Conservation (phyloP, 2,113 vertebrate species). For the Paedocypris sp. region DNA sequence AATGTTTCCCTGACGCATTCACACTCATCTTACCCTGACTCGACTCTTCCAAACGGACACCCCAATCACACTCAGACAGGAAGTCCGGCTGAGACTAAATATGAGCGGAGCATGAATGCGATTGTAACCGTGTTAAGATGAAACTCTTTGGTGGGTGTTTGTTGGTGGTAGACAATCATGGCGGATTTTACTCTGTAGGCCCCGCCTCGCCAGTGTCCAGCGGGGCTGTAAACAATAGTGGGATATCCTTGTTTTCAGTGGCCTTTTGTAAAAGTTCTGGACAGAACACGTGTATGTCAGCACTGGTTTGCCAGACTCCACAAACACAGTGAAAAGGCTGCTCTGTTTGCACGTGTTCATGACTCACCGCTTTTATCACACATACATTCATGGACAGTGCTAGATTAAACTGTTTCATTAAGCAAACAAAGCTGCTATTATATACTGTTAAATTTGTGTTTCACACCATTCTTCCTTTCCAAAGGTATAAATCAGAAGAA, state of each 20-base stretch:
- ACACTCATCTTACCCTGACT: constrained; percentile 21
- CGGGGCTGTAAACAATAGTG: constrained; percentile 58
- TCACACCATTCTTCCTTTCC: too few species aligned
- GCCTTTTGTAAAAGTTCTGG: constrained; percentile 26
- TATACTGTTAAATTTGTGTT: too few species aligned
- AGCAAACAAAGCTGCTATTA: too few species aligned
- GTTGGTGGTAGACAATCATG: constrained; percentile 13
- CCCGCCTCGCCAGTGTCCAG: constrained; percentile 53
- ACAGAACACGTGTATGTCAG: constrained; percentile 25
- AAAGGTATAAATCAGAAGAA: too few species aligned
- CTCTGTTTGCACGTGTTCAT: constrained; percentile 33
- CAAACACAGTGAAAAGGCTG: constrained; percentile 16
- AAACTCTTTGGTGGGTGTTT: constrained; percentile 9
- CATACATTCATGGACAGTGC: too few species aligned
- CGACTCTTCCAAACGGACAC: constrained; percentile 9
- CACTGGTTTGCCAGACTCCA: neutral
- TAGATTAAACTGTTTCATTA: too few species aligned
- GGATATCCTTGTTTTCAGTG: constrained; percentile 65
- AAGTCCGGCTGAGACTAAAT: neutral
- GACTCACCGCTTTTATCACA: constrained; percentile 14
- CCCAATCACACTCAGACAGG: constrained; percentile 26
- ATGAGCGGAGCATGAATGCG: neutral
- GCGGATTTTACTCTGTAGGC: constrained; percentile 20
- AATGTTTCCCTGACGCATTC: neutral
- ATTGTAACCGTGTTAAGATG: neutral